These are phyloP conservation scores for Andricus quercusramuli DNA, from an alignment of 2,888 invertebrate species.

Conservation along the genomic window DNA sequence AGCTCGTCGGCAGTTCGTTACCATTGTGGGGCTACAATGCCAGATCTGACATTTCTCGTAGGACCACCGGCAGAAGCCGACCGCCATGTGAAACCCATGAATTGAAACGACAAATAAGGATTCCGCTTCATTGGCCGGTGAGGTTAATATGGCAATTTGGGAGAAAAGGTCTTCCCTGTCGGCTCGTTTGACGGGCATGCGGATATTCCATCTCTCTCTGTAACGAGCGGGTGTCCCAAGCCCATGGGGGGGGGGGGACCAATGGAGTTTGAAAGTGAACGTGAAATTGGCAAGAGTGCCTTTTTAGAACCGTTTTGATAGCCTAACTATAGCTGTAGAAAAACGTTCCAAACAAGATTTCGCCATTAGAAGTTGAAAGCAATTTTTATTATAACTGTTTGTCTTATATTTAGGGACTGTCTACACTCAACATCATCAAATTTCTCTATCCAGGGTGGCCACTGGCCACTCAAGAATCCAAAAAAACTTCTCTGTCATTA, in stretches of 20 bases:
- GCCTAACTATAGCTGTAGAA: constrained; percentile 25
- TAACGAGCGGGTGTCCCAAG: constrained; percentile 46
- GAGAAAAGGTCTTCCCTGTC: constrained; percentile 44
- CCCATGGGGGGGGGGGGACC: constrained; percentile 9
- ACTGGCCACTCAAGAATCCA: too few species aligned
- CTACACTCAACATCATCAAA: background rate
- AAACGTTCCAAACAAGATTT: constrained; percentile 34
- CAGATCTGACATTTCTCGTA: constrained; percentile 44
- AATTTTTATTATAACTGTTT: constrained; percentile 5
- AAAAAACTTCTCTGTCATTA: too few species aligned
- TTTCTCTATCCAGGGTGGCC: too few species aligned
- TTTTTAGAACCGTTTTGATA: constrained; percentile 36
- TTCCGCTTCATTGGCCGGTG: constrained; percentile 44
- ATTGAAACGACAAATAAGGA: constrained; percentile 42
- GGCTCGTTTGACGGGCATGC: constrained; percentile 50
- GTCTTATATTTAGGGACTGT: background rate
- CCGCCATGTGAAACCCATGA: constrained; percentile 41
- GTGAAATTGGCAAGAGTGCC: constrained; percentile 39
- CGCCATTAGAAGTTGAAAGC: constrained; percentile 13
- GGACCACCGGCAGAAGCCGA: constrained; percentile 33
- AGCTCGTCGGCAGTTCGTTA: constrained; percentile 31
- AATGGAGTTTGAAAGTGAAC: constrained; percentile 38
- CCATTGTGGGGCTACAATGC: constrained; percentile 52
- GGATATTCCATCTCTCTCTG: constrained; percentile 44
- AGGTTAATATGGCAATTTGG: constrained; percentile 49